These are phyloP conservation scores for Ptilorrhoa leucosticta DNA, from an alignment of 2,113 vertebrate species.

Conservation along the genomic window DNA sequence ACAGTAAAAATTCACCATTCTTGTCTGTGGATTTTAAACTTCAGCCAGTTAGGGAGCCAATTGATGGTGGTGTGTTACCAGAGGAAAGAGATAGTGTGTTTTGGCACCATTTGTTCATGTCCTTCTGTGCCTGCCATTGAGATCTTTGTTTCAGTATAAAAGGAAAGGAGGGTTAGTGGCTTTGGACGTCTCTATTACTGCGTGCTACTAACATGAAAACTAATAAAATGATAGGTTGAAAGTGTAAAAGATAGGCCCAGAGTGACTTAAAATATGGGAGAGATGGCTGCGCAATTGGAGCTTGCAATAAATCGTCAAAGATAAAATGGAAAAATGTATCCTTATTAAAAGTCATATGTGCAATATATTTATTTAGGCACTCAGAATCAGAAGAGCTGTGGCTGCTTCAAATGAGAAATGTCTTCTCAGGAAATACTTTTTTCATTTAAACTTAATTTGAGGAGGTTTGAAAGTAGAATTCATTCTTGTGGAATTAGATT, in stretches of 20 bases:
- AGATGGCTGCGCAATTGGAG: not conserved
- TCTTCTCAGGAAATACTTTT: not conserved
- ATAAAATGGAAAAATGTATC: not conserved
- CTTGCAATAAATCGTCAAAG: not conserved
- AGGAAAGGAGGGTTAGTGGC: not conserved
- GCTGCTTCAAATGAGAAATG: not conserved
- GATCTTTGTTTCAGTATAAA: not conserved
- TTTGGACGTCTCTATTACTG: not conserved
- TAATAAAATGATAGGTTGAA: not conserved
- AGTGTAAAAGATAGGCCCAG: not conserved
- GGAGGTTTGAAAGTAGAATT: not conserved
- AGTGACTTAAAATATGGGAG: not conserved
- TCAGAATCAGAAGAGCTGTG: not conserved
- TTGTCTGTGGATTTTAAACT: not conserved
- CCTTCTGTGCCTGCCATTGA: not conserved
- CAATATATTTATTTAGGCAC: not conserved
- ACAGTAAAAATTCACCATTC: not conserved
- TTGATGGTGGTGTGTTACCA: not conserved
- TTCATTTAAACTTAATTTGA: not conserved
- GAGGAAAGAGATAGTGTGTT: not conserved
- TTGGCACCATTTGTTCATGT: not conserved
- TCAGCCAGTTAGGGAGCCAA: not conserved
- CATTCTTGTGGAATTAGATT: not conserved
- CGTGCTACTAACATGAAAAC: not conserved
- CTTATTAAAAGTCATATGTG: not conserved